Evolutionary conservation across 1,140 invertebrate species (phyloP).

Genomic region (Halyomorpha halys): DNA sequence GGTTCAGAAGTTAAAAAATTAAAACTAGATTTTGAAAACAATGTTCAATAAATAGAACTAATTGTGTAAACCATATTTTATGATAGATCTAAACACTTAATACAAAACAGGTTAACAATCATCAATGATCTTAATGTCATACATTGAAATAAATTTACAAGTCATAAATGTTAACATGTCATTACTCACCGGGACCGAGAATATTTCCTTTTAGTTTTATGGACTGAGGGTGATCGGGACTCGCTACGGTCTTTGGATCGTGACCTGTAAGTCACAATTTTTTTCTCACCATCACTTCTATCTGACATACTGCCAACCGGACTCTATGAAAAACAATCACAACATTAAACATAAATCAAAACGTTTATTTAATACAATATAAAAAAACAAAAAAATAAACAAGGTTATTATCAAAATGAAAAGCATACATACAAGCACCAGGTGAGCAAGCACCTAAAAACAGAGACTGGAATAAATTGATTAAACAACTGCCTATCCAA

Average conservation of each 20-base stretch:
- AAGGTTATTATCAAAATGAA: background rate
- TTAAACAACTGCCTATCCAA: conserved; percentile 4
- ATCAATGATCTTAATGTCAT: no score
- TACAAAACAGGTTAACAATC: no score
- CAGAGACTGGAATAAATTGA: background rate
- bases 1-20: no score
- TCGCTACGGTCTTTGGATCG: conserved; percentile 23
- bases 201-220: conserved; percentile 25
- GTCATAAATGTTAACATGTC: no score
- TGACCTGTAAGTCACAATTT: conserved; percentile 23
- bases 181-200: conserved; percentile 20
- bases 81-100: no score
- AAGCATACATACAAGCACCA: background rate
- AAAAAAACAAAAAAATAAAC: no score
- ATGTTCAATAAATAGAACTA: no score
- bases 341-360: background rate
- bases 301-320: conserved; percentile 16
- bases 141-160: no score
- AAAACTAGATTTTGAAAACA: no score
- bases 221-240: conserved; percentile 19
- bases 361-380: no score
- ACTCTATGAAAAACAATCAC: background rate
- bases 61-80: no score
- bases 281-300: conserved; percentile 20
- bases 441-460: background rate